Conservation (phyloP, 2,113 vertebrate genomes). For the Ailurus styani region DNA sequence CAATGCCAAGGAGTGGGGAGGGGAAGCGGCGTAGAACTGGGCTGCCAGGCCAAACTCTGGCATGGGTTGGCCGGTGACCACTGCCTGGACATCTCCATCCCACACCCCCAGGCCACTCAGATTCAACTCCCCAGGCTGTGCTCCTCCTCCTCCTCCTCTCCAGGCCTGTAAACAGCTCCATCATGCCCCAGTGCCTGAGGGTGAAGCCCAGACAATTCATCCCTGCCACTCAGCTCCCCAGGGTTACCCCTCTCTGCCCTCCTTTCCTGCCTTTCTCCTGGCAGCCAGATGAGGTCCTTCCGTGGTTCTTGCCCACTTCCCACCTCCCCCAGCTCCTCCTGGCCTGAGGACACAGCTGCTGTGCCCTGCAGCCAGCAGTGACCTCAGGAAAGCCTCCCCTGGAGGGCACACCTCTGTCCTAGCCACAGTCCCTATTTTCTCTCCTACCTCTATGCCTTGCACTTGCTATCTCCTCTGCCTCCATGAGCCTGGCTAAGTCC, state of each 20-base stretch:
- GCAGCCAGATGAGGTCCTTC: not conserved
- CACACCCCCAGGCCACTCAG: too few species aligned
- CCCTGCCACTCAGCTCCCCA: too few species aligned
- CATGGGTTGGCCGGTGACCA: not conserved
- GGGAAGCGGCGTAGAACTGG: not conserved
- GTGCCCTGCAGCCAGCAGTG: not conserved
- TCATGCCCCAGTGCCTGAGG: not conserved
- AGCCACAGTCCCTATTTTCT: not conserved
- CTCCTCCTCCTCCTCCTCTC: not conserved
- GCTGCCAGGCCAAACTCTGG: not conserved
- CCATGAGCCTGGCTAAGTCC: not conserved
- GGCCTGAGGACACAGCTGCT: not conserved
- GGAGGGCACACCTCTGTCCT: not conserved
- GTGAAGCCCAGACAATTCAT: too few species aligned
- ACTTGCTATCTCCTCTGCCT: not conserved
- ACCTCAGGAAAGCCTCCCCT: not conserved
- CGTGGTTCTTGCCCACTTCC: not conserved
- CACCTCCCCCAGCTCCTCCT: not conserved
- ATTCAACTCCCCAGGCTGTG: not conserved
- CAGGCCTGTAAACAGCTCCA: fast-evolving
- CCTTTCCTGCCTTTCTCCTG: not conserved
- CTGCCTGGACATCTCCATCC: fast-evolving
- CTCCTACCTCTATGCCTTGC: not conserved
- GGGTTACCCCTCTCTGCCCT: not conserved
- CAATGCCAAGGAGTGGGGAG: fast-evolving